Base-by-base conservation (phyloP, 2,797 vertebrate species). In the Tachyglossus aculeatus region DNA sequence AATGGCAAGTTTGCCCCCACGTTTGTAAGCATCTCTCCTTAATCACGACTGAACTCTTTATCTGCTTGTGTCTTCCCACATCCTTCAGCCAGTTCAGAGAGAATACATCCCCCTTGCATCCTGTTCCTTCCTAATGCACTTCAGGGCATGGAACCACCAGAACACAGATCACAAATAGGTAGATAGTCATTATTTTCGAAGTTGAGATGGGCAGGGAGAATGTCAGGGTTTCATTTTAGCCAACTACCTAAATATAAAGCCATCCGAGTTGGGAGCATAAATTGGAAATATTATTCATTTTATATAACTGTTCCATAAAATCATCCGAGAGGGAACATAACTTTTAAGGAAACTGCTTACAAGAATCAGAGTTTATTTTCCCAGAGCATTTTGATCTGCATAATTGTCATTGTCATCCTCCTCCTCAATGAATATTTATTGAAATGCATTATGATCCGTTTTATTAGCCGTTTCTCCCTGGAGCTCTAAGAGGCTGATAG, bases 321-420 rank as follows among this genome's bases (percentile, higher is more conserved):
- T 6, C 5, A 25, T 40, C 36, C 38, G 54, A 41, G 61, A 62
- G 14, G 10, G 15, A 21, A 31, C 27, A 31, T 27, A 14, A 3
- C 38, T 21, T 21, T 61, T 31, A 36, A 54, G 54, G 62, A 58
- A 31, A 55, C 58, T 38, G 37, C 57, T 45, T 36, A 21, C 24
- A 56, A 69, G 58, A 71, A 41, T 31, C 54, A 32, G 57, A 45
- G 25, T 29, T 41, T 59, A 51, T 15, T 39, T 47, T 78, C 39
- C 6, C 18, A n/a, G 1, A 9, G 12, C 19, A 25, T 21, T 34
- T 16, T 58, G 21, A 59, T 43, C 33, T 45, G 25, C 47, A 44
- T 40, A 65, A 36, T 16, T 32, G 29, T 13, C 51, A 9, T 14
- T 12, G 2, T n/a, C 6, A 21, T 36, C 24, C 59, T 29, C 24